phyloP scores from a whole-genome alignment of 2,888 invertebrate species.

The Parthenolecanium corni region DNA sequence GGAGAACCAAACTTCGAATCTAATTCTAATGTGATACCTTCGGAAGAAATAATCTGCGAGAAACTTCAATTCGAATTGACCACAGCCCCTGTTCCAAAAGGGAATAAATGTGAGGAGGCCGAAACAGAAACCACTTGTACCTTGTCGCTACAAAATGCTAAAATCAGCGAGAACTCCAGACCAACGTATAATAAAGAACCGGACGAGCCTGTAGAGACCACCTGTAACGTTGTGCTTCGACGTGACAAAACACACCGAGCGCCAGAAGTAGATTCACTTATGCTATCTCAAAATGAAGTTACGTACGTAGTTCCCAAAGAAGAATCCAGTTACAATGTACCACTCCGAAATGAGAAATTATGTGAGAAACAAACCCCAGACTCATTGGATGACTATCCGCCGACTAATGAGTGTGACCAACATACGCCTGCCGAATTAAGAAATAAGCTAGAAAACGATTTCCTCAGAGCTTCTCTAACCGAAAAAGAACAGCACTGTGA shows the following conservation, averaged over 20 bases:
- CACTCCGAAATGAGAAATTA: neutral
- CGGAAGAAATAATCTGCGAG: neutral
- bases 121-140: too few relatives aligned
- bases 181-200: neutral
- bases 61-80: too few relatives aligned
- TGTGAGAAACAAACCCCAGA: constrained; percentile 5
- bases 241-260: neutral
- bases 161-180: too few relatives aligned
- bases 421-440: neutral
- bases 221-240: neutral
- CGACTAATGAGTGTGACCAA: neutral
- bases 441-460: neutral
- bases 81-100: too few relatives aligned
- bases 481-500: too few relatives aligned
- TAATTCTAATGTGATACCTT: too few relatives aligned
- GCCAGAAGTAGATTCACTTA: neutral
- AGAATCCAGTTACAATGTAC: too few relatives aligned
- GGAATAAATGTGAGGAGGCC: too few relatives aligned
- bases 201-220: neutral
- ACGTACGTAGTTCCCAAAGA: too few relatives aligned
- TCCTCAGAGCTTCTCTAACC: neutral
- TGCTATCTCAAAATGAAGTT: neutral
- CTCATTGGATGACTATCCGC: constrained; percentile 10
- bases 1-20: neutral
- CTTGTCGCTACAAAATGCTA: too few relatives aligned